These are phyloP conservation scores for Macrosoma leucophasiata DNA, from an alignment of 2,888 invertebrate genomes.

Conservation along the genomic window DNA sequence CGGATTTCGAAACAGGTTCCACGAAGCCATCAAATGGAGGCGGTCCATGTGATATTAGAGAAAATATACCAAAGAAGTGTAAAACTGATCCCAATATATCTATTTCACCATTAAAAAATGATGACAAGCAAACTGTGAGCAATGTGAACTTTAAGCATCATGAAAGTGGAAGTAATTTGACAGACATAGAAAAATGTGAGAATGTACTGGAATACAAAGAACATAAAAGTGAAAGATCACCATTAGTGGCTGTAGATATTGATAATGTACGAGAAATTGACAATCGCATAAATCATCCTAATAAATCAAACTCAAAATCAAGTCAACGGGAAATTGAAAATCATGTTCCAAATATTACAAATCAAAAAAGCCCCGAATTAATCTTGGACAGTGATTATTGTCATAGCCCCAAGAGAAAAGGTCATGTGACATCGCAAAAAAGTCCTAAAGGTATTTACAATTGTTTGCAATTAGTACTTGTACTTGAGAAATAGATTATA, in stretches of 20 bases:
- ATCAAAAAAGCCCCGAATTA: not conserved
- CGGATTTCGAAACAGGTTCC: no score
- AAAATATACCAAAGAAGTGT: slow-evolving; percentile 34
- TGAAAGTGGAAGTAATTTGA: not conserved
- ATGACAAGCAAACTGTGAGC: no score
- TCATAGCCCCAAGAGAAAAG: slow-evolving; percentile 1
- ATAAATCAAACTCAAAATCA: slow-evolving; percentile 9
- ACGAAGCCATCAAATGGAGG: no score
- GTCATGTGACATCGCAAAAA: slow-evolving; percentile 14
- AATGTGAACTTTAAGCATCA: no score
- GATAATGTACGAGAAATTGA: slow-evolving; percentile 1
- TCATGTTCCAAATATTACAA: slow-evolving; percentile 1
- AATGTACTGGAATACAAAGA: not conserved
- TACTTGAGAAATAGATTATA: no score
- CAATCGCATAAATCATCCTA: not conserved
- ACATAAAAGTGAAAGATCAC: slow-evolving; percentile 3
- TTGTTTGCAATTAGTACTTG: no score
- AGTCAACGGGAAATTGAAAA: slow-evolving; percentile 16
- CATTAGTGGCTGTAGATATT: slow-evolving; percentile 4
- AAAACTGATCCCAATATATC: slow-evolving; percentile 31
- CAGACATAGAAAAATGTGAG: not conserved
- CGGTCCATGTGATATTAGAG: no score
- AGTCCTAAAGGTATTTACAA: slow-evolving; percentile 19
- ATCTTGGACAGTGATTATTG: no score
- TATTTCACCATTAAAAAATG: slow-evolving; percentile 7